Evolutionary conservation across 2,113 vertebrate genomes (phyloP).

Genomic region (Carassius carassius): DNA sequence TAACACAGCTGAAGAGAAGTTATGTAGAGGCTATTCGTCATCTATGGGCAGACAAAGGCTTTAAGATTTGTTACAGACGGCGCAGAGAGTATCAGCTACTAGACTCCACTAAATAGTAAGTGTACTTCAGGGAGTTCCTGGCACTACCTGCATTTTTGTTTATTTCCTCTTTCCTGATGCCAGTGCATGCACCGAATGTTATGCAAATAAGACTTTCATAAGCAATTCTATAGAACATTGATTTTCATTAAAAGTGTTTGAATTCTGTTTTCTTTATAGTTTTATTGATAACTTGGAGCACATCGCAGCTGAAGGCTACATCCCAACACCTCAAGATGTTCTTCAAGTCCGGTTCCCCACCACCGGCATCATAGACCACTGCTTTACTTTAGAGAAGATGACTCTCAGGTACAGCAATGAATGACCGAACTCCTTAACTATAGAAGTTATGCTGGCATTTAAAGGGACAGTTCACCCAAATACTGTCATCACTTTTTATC

Average conservation of each 20-base stretch:
- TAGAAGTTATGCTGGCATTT: too few species aligned
- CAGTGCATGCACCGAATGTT: neutral
- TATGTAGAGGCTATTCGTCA: constrained; percentile 71
- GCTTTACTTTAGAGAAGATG: constrained; percentile 82
- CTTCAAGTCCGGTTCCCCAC: constrained; percentile 87
- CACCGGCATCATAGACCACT: constrained; percentile 87
- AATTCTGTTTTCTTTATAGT: constrained; percentile 61
- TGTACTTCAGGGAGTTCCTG: neutral
- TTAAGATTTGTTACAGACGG: constrained; percentile 80
- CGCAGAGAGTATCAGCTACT: constrained; percentile 85
- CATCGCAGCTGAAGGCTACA: constrained; percentile 74
- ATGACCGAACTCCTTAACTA: neutral
- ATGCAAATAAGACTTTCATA: neutral
- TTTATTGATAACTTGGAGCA: constrained; percentile 84
- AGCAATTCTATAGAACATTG: neutral
- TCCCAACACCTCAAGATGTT: constrained; percentile 85
- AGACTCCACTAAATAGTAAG: constrained; percentile 89
- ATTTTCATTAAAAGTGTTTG: neutral
- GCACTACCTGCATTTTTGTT: neutral
- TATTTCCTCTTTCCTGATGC: neutral
- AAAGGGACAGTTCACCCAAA: neutral
- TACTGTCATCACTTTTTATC: neutral
- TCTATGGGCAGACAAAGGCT: constrained; percentile 81
- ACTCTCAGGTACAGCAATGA: constrained; percentile 77
- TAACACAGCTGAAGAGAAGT: constrained; percentile 68